Evolutionary conservation across 1,140 invertebrate species (phyloP), one percentile per base, ranked within the genome.

Genomic region (Euura saliciscinereae): DNA sequence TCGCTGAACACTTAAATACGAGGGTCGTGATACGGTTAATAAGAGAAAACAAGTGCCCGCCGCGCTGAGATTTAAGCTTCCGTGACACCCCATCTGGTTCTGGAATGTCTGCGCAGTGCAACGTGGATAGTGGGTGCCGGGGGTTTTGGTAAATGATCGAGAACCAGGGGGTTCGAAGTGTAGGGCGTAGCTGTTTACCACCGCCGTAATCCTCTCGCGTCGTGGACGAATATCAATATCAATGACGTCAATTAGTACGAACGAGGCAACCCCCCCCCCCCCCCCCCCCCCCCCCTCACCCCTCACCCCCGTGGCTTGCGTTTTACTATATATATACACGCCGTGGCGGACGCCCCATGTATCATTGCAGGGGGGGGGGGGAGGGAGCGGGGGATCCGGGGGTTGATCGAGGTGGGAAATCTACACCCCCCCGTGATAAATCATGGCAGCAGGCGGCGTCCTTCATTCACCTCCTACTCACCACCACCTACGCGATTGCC

Each of bases 211-310:
- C 84, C 84, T 83, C 84, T 85, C 46, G 46, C 51, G 51, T 59
- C 84, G 84, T 86, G 83, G 83, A 85, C 85, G 84, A 81, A 86
- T 84, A 86, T 83, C 84, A 85, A 87, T 87, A 87, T 87, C 86
- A 84, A 87, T 86, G 86, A 87, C 85, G 86, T 87, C 86, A 87
- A 87, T 87, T 87, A 87, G 84, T 85, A 85, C 80, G 80, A 84
- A 79, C 79, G 69, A 11, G 78, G 80, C 78, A 77, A 76, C 76
- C 66, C 13, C 44, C 28, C 45, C 80, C 77, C 74, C 73, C n/a
- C n/a, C n/a, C n/a, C n/a, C n/a, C n/a, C n/a, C n/a, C n/a, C n/a
- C n/a, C n/a, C n/a, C n/a, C n/a, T n/a, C n/a, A n/a, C n/a, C n/a
- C 77, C 64, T 74, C 75, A 70, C 74, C 72, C 76, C 72, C 51